Evolutionary conservation across 2,797 vertebrate genomes (phyloP), one percentile per base, ranked within the genome.

Genomic region (Pelochelys cantorii): DNA sequence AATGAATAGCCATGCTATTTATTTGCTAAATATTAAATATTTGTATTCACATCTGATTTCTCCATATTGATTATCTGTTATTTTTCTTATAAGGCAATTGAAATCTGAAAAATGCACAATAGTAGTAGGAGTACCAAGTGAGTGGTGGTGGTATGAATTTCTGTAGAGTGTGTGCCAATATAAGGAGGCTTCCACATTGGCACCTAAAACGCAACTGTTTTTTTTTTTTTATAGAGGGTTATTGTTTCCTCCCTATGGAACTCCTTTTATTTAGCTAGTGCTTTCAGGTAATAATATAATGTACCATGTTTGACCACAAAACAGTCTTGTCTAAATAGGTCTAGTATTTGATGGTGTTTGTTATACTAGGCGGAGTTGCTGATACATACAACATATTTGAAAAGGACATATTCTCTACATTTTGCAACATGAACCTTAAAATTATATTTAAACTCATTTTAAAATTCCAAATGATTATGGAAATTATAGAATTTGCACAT

Each of bases 21-120:
- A 15, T 84, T 55, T 77, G 42, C 56, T 57, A 0, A 15, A 82
- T 60, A 91, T 91, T 83, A 92, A 79, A 79, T 42, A 62, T 77
- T 77, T 77, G 14, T 48, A 11, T 65, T 92, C 75, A 52, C 25
- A 54, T 84, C 79, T 6, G 5, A 15, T 80, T 89, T 60, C 78
- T 90, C 52, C 0, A 0, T 86, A 89, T 29, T 77, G 22, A 15
- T 89, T 93, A 57, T 93, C 68, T 54, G 71, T 78, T 0, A 31
- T 5, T 13, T 68, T 92, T 71, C 14, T 68, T 80, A 25, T 84
- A 91, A 89, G 25, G 88, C 85, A 86, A 74, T 48, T 79, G 60
- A 48, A 88, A 78, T 90, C 75, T 88, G 20, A 15, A 84, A 89
- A 87, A 54, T 83, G 2, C 0, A 23, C 68, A 78, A 2, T 52